Conservation (phyloP, 2,888 invertebrate species). For the Chironomus tentans region DNA sequence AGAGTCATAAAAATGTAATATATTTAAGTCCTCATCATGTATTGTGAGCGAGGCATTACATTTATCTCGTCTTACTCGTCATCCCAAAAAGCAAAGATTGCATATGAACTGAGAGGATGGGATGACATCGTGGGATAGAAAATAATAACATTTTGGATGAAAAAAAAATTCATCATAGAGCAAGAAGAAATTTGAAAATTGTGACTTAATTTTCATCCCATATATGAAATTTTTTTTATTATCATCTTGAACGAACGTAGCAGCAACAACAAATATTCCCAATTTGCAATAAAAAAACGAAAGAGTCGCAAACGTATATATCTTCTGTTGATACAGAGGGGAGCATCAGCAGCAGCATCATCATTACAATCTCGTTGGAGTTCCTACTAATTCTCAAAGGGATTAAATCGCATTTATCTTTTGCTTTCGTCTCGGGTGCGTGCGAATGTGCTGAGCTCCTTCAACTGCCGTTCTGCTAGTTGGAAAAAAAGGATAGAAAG, state of each 20-base stretch:
- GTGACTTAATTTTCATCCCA: constrained; percentile 16
- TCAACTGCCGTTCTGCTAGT: neutral
- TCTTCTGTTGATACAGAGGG: neutral
- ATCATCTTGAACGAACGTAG: neutral
- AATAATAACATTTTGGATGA: constrained; percentile 13
- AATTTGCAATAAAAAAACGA: neutral
- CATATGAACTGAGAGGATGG: neutral
- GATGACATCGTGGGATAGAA: neutral
- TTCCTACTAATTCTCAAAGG: constrained; percentile 24
- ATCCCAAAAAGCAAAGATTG: neutral
- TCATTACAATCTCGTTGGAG: neutral
- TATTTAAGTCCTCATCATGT: constrained; percentile 10
- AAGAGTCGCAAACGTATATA: neutral
- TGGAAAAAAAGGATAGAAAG: neutral
- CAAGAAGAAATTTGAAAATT: neutral
- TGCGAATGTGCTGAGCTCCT: constrained; percentile 8
- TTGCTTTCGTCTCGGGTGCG: constrained; percentile 3
- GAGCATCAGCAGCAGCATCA: no score
- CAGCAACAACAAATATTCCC: neutral
- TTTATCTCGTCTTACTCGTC: constrained; percentile 8
- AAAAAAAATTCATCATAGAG: neutral
- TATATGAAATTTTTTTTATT: neutral
- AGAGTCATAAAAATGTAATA: constrained; percentile 24
- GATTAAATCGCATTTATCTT: constrained; percentile 26
- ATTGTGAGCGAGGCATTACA: constrained; percentile 6